These are phyloP conservation scores for Rana temporaria DNA, from an alignment of 2,113 vertebrate species.

Conservation along the genomic window DNA sequence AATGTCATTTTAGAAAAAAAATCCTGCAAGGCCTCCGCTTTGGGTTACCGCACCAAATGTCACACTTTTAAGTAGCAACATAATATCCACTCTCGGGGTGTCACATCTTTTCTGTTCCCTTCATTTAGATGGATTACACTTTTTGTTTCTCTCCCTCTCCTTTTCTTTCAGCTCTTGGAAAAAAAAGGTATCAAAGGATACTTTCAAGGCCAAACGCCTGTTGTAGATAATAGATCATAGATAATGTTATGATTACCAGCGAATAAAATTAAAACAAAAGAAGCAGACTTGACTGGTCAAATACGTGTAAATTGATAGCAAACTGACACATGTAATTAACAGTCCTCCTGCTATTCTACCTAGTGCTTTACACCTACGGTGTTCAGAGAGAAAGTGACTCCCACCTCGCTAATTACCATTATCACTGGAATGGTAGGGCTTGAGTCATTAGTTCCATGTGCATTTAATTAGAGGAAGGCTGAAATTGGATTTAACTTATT, in stretches of 20 bases:
- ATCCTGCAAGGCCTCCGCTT: too few relatives aligned
- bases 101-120: not conserved
- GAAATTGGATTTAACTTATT: conserved; percentile 99
- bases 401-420: conserved; percentile 99
- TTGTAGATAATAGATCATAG: conserved; percentile 51
- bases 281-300: conserved; percentile 91
- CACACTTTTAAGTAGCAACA: not conserved
- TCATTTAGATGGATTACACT: not conserved
- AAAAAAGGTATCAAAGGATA: conserved; percentile 15
- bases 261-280: conserved; percentile 71
- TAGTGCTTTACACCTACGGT: conserved; percentile 90
- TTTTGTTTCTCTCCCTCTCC: not conserved
- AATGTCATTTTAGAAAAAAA: too few relatives aligned
- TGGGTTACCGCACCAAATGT: not conserved
- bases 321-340: conserved; percentile 98
- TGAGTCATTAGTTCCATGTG: conserved; percentile 99
- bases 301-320: conserved; percentile 92
- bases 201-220: conserved; percentile 32
- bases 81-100: not conserved
- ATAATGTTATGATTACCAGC: conserved; percentile 60
- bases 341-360: conserved; percentile 89
- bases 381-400: conserved; percentile 88
- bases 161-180: not conserved
- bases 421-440: conserved; percentile 98
- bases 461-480: conserved; percentile 99